Evolutionary conservation across 2,113 vertebrate species (phyloP).

Genomic region (Zapornia atra): DNA sequence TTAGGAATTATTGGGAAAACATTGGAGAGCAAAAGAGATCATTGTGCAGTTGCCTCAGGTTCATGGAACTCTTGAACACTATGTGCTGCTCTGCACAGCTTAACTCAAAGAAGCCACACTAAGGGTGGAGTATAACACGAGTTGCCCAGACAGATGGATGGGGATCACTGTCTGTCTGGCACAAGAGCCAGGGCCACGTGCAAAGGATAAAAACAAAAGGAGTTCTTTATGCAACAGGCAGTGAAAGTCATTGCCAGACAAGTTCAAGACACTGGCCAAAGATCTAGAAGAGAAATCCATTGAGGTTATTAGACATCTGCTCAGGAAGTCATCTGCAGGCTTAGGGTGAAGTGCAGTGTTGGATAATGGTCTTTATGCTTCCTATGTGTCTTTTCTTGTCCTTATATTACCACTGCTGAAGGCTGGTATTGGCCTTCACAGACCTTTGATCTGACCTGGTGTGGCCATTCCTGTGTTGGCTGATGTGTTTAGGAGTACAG

Average conservation of each 20-base stretch:
- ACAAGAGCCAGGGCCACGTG: background rate
- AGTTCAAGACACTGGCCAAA: background rate
- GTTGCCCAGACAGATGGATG: background rate
- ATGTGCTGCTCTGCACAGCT: background rate
- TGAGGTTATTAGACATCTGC: background rate
- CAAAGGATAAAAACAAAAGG: background rate
- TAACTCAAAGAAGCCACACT: background rate
- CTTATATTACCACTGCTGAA: background rate
- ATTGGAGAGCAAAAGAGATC: background rate
- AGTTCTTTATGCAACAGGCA: background rate
- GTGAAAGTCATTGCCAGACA: background rate
- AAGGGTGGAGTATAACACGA: background rate
- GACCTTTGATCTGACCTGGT: background rate
- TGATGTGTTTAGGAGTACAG: background rate
- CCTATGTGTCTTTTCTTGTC: background rate
- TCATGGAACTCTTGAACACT: background rate
- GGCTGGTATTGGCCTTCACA: background rate
- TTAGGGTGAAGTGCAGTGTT: background rate
- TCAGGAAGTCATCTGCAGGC: background rate
- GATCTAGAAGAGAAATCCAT: background rate
- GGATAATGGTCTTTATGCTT: background rate
- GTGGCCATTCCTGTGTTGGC: background rate
- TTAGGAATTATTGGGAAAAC: background rate
- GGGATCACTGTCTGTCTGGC: background rate
- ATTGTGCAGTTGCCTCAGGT: background rate